phyloP scores from a whole-genome alignment of 2,113 vertebrate species.

The Thryonomys swinderianus region DNA sequence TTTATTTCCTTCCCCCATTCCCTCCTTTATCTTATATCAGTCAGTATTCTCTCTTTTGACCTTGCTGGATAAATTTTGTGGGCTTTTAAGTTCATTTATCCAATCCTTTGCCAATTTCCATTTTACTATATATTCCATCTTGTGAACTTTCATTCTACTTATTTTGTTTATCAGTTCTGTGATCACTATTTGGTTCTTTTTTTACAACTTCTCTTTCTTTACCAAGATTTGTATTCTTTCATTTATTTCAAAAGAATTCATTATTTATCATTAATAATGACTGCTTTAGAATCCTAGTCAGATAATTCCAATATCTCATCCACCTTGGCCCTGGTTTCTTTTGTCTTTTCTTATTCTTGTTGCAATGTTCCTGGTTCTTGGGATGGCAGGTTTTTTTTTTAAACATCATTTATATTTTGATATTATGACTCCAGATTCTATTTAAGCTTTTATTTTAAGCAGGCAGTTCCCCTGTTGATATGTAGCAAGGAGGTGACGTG shows the following conservation, averaged over 20 bases:
- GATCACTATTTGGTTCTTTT: background rate
- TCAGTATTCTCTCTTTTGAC: background rate
- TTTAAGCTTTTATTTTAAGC: background rate
- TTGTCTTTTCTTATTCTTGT: background rate
- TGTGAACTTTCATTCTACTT: background rate
- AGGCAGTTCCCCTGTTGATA: background rate
- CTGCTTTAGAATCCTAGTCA: background rate
- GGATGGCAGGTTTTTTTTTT: background rate
- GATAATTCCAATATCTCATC: background rate
- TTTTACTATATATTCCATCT: background rate
- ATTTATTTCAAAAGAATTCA: constrained; percentile 4
- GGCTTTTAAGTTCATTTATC: background rate
- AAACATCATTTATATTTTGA: background rate
- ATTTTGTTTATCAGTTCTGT: background rate
- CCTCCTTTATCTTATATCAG: background rate
- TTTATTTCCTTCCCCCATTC: background rate
- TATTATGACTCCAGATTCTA: background rate
- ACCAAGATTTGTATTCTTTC: background rate
- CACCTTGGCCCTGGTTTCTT: background rate
- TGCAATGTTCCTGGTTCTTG: background rate
- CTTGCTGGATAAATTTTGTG: background rate
- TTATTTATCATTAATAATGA: background rate
- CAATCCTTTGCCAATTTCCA: background rate
- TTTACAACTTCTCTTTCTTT: background rate
- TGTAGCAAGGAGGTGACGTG: background rate